Conservation (phyloP, 2,888 invertebrate genomes). For the Agrotis puta region DNA sequence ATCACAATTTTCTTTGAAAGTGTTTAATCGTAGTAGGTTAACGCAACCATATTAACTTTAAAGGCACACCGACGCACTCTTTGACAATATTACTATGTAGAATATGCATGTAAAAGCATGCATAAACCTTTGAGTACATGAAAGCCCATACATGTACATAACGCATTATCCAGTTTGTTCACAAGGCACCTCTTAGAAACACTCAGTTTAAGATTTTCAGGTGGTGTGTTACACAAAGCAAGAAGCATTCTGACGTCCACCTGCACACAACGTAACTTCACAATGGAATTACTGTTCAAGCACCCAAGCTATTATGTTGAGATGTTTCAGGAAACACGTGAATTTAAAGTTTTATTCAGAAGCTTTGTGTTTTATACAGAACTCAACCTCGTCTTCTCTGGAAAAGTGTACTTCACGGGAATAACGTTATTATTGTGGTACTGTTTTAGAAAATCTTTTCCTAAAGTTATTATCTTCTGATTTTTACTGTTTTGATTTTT, state of each 20-base stretch:
- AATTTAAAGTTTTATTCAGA: slow-evolving; percentile 59
- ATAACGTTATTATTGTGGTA: slow-evolving; percentile 22
- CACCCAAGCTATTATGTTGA: slow-evolving; percentile 56
- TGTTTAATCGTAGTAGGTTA: background rate
- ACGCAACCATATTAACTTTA: background rate
- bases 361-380: slow-evolving; percentile 44
- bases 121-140: slow-evolving; percentile 51
- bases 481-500: background rate
- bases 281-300: slow-evolving; percentile 66
- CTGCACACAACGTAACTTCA: slow-evolving; percentile 59
- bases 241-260: slow-evolving; percentile 67
- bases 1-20: slow-evolving; percentile 10
- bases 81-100: slow-evolving; percentile 29
- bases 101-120: slow-evolving; percentile 46
- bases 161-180: slow-evolving; percentile 51
- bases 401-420: slow-evolving; percentile 22
- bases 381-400: slow-evolving; percentile 29
- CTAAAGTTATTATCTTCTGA: background rate
- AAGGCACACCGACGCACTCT: background rate
- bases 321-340: slow-evolving; percentile 58
- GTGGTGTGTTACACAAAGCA: slow-evolving; percentile 67
- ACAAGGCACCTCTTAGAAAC: slow-evolving; percentile 56
- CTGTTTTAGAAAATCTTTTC: background rate
- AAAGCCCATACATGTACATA: slow-evolving; percentile 39
- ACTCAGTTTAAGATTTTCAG: slow-evolving; percentile 63